Conservation (phyloP, 2,888 invertebrate genomes). For the Eubasilissa splendida region DNA sequence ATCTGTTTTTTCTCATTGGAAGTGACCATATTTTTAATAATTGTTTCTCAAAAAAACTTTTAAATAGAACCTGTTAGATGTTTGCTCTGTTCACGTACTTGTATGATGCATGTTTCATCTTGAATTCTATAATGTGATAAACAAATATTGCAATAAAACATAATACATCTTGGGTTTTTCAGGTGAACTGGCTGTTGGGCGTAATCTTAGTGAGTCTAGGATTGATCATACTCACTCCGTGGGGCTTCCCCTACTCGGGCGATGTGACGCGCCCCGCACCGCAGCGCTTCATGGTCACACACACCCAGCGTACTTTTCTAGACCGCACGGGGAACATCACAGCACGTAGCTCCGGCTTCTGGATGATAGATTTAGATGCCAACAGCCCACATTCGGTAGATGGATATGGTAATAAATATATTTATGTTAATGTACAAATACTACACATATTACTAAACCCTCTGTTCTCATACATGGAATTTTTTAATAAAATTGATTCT, state of each 20-base stretch:
- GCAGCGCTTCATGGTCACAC: constrained; percentile 84
- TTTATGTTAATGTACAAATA: neutral
- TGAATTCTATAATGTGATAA: too few species aligned
- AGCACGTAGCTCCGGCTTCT: constrained; percentile 74
- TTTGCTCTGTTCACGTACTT: too few species aligned
- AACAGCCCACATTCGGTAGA: constrained; percentile 78
- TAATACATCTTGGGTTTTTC: neutral
- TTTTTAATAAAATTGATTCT: too few species aligned
- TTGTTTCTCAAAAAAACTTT: too few species aligned
- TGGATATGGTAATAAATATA: constrained; percentile 54
- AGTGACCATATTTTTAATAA: too few species aligned
- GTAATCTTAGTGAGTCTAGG: constrained; percentile 72
- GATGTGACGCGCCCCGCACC: constrained; percentile 76
- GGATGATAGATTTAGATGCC: constrained; percentile 84
- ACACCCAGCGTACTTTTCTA: constrained; percentile 72
- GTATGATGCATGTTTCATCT: too few species aligned
- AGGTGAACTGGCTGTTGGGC: constrained; percentile 64
- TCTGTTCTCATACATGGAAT: too few species aligned
- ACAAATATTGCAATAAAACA: too few species aligned
- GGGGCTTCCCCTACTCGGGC: constrained; percentile 83
- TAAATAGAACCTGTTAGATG: too few species aligned
- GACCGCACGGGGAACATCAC: constrained; percentile 62
- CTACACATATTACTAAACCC: too few species aligned
- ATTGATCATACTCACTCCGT: constrained; percentile 76
- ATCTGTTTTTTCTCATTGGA: too few species aligned